These are phyloP conservation scores for Mimas tiliae DNA, from an alignment of 2,888 invertebrate species.

Conservation along the genomic window DNA sequence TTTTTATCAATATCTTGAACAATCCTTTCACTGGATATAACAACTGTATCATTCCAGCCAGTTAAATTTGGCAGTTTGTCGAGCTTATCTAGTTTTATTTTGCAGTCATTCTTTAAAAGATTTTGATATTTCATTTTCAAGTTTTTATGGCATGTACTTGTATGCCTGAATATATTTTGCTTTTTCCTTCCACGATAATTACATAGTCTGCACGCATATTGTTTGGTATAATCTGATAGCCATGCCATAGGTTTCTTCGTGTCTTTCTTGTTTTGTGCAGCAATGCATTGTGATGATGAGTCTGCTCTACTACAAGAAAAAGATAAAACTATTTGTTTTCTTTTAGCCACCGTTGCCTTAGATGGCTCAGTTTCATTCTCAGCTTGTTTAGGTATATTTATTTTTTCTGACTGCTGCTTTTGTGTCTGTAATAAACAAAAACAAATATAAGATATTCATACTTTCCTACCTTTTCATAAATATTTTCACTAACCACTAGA, in stretches of 20 bases:
- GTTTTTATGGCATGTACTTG: constrained; percentile 39
- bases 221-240: constrained; percentile 33
- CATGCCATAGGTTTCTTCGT: constrained; percentile 22
- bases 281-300: not conserved
- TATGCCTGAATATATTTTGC: constrained; percentile 40
- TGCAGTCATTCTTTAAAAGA: constrained; percentile 51
- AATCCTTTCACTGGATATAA: constrained; percentile 53
- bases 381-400: not conserved
- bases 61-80: constrained; percentile 62
- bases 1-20: constrained; percentile 44
- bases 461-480: too few species aligned
- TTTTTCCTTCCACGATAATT: constrained; percentile 35
- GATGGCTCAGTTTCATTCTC: not conserved
- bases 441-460: not conserved
- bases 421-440: not conserved
- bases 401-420: not conserved
- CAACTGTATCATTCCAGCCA: constrained; percentile 52
- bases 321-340: not conserved
- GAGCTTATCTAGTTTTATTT: constrained; percentile 55
- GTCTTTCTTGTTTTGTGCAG: constrained; percentile 3
- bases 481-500: not conserved
- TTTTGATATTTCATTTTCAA: constrained; percentile 45
- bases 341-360: not conserved
- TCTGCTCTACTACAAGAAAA: not conserved
- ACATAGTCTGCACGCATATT: constrained; percentile 38